These are phyloP conservation scores for Okapia johnstoni DNA, from an alignment of 2,113 vertebrate species.

Conservation along the genomic window DNA sequence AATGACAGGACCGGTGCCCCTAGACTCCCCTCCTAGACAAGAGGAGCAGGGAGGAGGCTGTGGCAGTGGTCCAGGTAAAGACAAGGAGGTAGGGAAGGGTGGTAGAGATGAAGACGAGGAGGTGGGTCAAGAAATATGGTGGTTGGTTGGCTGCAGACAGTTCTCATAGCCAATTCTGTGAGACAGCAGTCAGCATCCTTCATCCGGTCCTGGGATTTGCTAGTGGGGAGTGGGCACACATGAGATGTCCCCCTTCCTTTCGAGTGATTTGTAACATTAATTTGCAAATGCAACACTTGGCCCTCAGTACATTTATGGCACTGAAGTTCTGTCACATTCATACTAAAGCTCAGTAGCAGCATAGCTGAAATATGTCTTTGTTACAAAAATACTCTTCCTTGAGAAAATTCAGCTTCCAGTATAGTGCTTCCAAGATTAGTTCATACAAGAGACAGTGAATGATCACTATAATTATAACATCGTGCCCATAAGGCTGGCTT, in stretches of 20 bases:
- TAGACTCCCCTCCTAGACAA: neutral
- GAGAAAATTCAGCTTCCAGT: conserved; percentile 29
- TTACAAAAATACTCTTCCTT: neutral
- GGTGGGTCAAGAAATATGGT: neutral
- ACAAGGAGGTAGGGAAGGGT: neutral
- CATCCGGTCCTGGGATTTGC: neutral
- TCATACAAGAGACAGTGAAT: neutral
- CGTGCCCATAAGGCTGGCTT: neutral
- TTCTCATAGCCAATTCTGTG: fast-evolving
- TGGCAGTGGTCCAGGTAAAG: neutral
- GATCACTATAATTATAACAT: neutral
- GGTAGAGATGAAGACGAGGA: neutral
- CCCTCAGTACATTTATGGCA: neutral
- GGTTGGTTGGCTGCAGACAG: neutral
- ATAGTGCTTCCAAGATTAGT: neutral
- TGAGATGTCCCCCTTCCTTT: neutral
- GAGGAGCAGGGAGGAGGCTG: neutral
- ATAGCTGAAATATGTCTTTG: neutral
- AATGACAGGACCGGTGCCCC: neutral
- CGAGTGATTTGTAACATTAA: neutral
- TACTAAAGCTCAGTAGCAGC: neutral
- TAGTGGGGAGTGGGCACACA: neutral
- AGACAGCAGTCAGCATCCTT: neutral
- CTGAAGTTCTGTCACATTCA: neutral
- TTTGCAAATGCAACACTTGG: neutral